Evolutionary conservation across 1,140 invertebrate genomes (phyloP), one percentile per base, ranked within the genome.

Genomic region (Laodelphax striatellus): DNA sequence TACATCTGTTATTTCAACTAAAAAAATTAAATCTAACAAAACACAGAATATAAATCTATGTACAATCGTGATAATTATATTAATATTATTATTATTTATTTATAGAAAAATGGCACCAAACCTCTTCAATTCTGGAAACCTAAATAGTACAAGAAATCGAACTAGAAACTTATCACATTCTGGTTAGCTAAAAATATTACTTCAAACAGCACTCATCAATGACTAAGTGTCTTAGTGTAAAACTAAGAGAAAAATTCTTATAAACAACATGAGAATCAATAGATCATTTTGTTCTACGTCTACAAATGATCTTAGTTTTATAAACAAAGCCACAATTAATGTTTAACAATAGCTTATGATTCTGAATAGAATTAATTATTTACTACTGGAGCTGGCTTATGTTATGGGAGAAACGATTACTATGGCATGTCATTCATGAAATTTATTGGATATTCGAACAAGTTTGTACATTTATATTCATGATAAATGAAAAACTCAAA

Each of bases 161-260:
- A 65, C 64, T 65, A 65, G 64, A 65, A 65, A 65, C 60, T 57
- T 65, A 65, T 65, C 64, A 65, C 64, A 65, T 65, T 65, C 64
- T 63, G 64, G 58, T 65, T 65, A 65, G 62, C 62, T 63, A 60
- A 63, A 64, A 65, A 54, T 58, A 58, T 65, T 60, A 65, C 54
- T 63, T 63, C 52, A 65, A 65, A 62, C 64, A 62, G 53, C 59
- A 62, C 61, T 62, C 55, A 50, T 57, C 46, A 50, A 60, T 60
- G 58, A 63, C 62, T 63, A 63, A 63, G 42, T 60, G 57, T 17
- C 21, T 19, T 50, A 19, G 16, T 50, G 21, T 50, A 50, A 19
- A 22, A 22, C 16, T 19, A 50, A 17, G 46, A 50, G 46, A 19
- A 22, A 50, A 50, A 50, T 50, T 50, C 21, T 50, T 17, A 19